A percentile compares a stretch with the other conserved stretches of the same genome.
Evolutionary conservation across 2,113 vertebrate genomes (phyloP).

Genomic region (Uropsilus gracilis): DNA sequence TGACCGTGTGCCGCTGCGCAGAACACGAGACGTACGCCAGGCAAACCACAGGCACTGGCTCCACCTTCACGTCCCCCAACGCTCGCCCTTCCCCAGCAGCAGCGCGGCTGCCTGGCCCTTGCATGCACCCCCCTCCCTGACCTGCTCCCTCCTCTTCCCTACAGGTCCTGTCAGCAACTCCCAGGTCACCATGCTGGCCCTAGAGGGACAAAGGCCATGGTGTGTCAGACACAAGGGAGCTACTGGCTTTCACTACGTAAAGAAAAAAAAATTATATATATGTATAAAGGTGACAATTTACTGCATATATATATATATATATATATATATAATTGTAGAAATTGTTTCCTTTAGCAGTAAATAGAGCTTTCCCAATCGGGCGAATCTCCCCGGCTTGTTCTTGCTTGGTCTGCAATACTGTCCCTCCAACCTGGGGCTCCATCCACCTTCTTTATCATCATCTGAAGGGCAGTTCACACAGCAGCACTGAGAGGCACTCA

Average conservation of each 20-base stretch:
- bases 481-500: no score
- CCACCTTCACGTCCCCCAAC: no score
- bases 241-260: not conserved
- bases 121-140: not conserved
- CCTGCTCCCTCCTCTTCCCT: not conserved
- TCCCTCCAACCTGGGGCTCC: not conserved
- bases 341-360: constrained; percentile 32
- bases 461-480: not conserved
- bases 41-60: not conserved
- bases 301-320: no score
- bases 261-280: no score
- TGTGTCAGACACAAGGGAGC: not conserved
- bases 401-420: not conserved
- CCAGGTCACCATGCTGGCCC: not conserved
- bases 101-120: not conserved
- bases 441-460: not conserved
- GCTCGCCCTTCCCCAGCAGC: not conserved
- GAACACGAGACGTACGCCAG: not conserved
- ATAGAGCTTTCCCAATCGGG: not conserved
- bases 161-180: not conserved
- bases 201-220: not conserved
- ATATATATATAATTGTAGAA: no score
- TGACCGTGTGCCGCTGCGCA: not conserved
- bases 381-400: not conserved
- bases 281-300: no score